Base-by-base conservation (phyloP, 2,888 invertebrate species). In the Rhimphoctona megacephalus region DNA sequence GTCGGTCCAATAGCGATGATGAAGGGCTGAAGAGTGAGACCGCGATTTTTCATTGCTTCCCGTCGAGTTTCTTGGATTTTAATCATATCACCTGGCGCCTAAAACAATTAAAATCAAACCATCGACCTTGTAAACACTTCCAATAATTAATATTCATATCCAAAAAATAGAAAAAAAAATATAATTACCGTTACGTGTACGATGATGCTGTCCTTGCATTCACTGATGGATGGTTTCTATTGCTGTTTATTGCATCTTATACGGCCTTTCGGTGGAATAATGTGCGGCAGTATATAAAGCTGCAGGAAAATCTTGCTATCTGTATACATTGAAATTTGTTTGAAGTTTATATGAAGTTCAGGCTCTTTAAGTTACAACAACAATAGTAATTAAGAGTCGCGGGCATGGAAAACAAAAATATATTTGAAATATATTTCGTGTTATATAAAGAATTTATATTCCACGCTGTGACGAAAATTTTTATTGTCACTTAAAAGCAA, bases 191-290 rank as follows among this genome's bases (percentile, higher is more conserved):
- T 22, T 61, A 81, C 82, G 77, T 86, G 79, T 46, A 81, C 46
- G 5, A 85, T 66, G 11, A 86, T 36, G n/a, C 83, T 81, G 19
- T 85, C 70, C 67, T 72, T 67, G 61, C 82, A 85, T 70, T 87
- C 80, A 9, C 25, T 80, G 14, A 81, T 76, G 4, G 85, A 76
- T 7, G 87, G 87, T 67, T 85, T 87, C 87, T 82, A 85, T 8
- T 85, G 74, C 2, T 22, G 7, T 46, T 78, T 81, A 2, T 74
- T 81, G 8, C 14, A 73, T 57, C 61, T 46, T 17, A 73, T 25
- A 52, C 87, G 61, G n/a, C 67, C 52, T 67, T 81, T 85, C 14
- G 82, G 82, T 19, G 87, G 87, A 54, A 87, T 2, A 22, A 54
- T 54, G 52, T 54, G 52, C 17, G 52, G 22, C n/a, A 54, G 52